These are phyloP conservation scores for Dinocampus coccinellae DNA, from an alignment of 2,888 invertebrate genomes.

Conservation along the genomic window DNA sequence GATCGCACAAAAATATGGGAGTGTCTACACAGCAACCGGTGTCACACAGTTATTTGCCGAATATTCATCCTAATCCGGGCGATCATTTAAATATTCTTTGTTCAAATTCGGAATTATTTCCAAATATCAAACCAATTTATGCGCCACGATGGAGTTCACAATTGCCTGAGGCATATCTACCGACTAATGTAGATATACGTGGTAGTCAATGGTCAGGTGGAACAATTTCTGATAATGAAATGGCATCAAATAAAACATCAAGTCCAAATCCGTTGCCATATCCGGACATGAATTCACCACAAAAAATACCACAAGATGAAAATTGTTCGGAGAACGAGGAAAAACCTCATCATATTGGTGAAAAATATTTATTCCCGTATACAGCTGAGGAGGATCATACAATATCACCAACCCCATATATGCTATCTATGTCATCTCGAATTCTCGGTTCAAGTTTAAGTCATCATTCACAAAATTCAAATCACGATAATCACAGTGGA, in stretches of 20 bases:
- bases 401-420: conserved; percentile 65
- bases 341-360: conserved; percentile 75
- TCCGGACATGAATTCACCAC: conserved; percentile 76
- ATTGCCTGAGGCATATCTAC: conserved; percentile 76
- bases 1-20: conserved; percentile 63
- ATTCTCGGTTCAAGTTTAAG: conserved; percentile 66
- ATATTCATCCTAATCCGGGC: conserved; percentile 68
- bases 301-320: conserved; percentile 61
- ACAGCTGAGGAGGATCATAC: conserved; percentile 74
- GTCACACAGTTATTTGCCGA: conserved; percentile 73
- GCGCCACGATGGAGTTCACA: conserved; percentile 79
- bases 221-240: conserved; percentile 83
- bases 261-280: conserved; percentile 82
- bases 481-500: conserved; percentile 62
- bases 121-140: conserved; percentile 77
- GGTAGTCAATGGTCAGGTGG: conserved; percentile 82
- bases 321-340: conserved; percentile 66
- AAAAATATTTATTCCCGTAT: conserved; percentile 88
- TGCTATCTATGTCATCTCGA: conserved; percentile 65
- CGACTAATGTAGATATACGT: conserved; percentile 64
- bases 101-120: conserved; percentile 78
- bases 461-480: conserved; percentile 66
- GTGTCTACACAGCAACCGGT: conserved; percentile 64
- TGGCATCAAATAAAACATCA: conserved; percentile 73
- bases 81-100: conserved; percentile 67